Conservation (phyloP, 2,888 invertebrate genomes). For the Clepsis dumicolana region DNA sequence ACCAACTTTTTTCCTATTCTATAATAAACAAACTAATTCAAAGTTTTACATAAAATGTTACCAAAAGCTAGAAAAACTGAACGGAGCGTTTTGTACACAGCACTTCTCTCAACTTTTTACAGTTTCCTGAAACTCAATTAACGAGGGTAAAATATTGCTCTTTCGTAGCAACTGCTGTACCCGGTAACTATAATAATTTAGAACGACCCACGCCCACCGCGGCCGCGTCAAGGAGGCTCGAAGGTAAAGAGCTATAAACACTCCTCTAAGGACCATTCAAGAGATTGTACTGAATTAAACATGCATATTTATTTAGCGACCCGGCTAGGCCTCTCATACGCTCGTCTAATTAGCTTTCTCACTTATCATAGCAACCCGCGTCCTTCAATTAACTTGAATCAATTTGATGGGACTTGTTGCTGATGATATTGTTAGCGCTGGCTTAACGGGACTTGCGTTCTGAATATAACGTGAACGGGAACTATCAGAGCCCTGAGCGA, state of each 20-base stretch:
- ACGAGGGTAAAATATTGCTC: slow-evolving; percentile 6
- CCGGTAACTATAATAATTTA: slow-evolving; percentile 25
- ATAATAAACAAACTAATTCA: slow-evolving; percentile 8
- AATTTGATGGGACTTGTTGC: not conserved
- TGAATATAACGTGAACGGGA: not conserved
- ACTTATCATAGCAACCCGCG: not conserved
- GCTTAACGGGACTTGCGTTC: not conserved
- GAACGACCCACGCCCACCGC: not conserved
- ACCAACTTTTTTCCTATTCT: not conserved
- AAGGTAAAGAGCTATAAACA: slow-evolving; percentile 14
- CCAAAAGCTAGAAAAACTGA: not conserved
- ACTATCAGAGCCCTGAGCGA: too few species aligned
- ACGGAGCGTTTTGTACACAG: not conserved
- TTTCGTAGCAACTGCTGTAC: not conserved
- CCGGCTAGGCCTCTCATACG: not conserved
- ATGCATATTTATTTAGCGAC: not conserved
- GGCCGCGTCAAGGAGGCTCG: slow-evolving; percentile 1
- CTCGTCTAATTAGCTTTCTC: slow-evolving; percentile 12
- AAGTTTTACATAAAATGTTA: slow-evolving; percentile 4
- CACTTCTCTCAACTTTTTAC: slow-evolving; percentile 19
- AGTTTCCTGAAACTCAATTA: slow-evolving; percentile 29
- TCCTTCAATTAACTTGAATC: not conserved
- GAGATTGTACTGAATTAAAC: slow-evolving; percentile 9
- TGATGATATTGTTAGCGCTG: not conserved
- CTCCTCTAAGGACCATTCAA: not conserved